phyloP scores from a whole-genome alignment of 2,888 invertebrate genomes.

The Tipula lateralis region DNA sequence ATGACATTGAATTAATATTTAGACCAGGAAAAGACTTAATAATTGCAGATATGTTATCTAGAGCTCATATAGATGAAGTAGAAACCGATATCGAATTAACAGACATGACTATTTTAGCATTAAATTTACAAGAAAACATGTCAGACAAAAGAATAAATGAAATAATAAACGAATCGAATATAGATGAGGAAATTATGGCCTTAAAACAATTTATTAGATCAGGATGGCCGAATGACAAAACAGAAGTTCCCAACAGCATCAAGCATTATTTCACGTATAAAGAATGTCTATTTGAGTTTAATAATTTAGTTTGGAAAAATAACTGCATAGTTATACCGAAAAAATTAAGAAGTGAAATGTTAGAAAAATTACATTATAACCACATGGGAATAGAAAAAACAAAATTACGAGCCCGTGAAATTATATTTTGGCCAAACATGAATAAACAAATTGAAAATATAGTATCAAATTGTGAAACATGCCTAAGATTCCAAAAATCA shows the following conservation, averaged over 20 bases:
- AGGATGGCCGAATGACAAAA: slow-evolving; percentile 35
- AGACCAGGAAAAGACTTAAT: slow-evolving; percentile 36
- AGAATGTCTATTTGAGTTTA: slow-evolving; percentile 32
- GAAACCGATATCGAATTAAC: no score
- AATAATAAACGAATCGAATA: neutral
- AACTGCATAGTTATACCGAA: no score
- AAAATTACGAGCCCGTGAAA: neutral
- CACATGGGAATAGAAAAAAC: neutral
- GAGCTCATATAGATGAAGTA: no score
- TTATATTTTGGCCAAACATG: neutral
- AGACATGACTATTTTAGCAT: no score
- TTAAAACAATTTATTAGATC: neutral
- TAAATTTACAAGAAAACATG: slow-evolving; percentile 26
- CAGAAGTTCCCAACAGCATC: slow-evolving; percentile 26
- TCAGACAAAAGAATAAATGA: neutral
- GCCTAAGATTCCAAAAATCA: neutral
- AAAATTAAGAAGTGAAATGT: slow-evolving; percentile 26
- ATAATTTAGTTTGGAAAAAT: slow-evolving; percentile 33
- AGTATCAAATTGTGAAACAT: neutral
- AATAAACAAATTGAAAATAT: neutral
- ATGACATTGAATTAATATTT: slow-evolving; percentile 35
- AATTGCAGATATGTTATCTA: slow-evolving; percentile 37
- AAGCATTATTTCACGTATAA: slow-evolving; percentile 30
- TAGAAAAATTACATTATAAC: neutral
- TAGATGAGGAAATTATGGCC: neutral